Conservation (phyloP, 2,888 invertebrate species). For the Standfussiana lucernea region DNA sequence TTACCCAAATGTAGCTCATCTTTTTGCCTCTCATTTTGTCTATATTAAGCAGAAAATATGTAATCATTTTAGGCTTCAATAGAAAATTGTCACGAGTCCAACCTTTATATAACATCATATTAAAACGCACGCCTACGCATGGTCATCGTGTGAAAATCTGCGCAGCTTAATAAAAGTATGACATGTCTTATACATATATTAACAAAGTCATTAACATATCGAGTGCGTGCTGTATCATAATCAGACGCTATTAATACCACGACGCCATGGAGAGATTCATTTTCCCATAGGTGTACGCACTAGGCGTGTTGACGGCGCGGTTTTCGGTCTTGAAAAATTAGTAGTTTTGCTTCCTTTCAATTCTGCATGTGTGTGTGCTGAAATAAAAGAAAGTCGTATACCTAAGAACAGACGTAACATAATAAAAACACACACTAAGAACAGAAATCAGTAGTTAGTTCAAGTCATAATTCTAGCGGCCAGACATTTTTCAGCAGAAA, state of each 20-base stretch:
- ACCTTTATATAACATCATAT: background rate
- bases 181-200: slow-evolving; percentile 41
- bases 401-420: background rate
- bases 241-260: slow-evolving; percentile 40
- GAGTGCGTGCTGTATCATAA: slow-evolving; percentile 56
- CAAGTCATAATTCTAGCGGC: background rate
- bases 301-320: slow-evolving; percentile 9
- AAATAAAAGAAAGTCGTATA: background rate
- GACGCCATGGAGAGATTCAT: slow-evolving; percentile 20
- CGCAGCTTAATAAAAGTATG: slow-evolving; percentile 34
- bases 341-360: background rate
- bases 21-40: background rate
- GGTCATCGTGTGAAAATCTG: slow-evolving; percentile 49
- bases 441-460: background rate
- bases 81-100: background rate
- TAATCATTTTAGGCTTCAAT: background rate
- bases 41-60: background rate
- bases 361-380: background rate
- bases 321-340: background rate
- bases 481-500: background rate
- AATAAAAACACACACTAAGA: background rate
- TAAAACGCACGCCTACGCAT: slow-evolving; percentile 22
- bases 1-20: background rate
- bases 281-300: slow-evolving; percentile 36
- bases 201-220: slow-evolving; percentile 40